Conservation (phyloP, 23 tunicate species). For the Clavelina lepadiformis region DNA sequence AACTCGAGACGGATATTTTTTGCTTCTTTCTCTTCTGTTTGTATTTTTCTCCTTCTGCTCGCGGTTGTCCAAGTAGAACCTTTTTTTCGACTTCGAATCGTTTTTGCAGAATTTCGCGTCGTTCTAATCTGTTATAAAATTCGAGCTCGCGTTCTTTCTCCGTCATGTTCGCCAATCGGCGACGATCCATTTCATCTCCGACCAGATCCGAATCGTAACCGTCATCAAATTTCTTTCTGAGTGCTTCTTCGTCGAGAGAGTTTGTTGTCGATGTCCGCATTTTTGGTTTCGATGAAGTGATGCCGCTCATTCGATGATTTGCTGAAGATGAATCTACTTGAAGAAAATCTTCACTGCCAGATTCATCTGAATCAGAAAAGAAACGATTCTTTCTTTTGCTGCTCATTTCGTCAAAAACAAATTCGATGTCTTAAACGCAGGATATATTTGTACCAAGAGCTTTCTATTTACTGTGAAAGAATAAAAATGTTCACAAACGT, state of each 20-base stretch:
- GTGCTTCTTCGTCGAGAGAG: conserved; percentile 64
- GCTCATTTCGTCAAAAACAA: no score
- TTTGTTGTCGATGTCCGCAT: no score
- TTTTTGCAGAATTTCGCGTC: conserved; percentile 66
- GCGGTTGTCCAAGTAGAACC: conserved; percentile 43
- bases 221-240: conserved; percentile 72
- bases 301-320: conserved; percentile 13
- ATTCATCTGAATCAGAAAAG: conserved; percentile 38
- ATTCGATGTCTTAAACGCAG: no score
- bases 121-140: conserved; percentile 59
- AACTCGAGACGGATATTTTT: no score
- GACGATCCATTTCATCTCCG: conserved; percentile 66
- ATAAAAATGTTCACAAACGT: no score
- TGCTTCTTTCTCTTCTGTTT: no score
- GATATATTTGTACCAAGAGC: no score
- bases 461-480: no score
- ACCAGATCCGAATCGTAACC: conserved; percentile 70
- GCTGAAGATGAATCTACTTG: conserved; percentile 23
- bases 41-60: conserved; percentile 23
- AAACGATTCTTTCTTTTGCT: conserved; percentile 38
- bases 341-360: no score
- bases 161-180: conserved; percentile 59
- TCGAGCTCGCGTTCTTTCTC: conserved; percentile 79
- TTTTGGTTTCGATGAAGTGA: no score
- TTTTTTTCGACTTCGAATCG: conserved; percentile 82